Evolutionary conservation across 2,113 vertebrate genomes (phyloP), one percentile per base, ranked within the genome.

Genomic region (Pollachius pollachius): DNA sequence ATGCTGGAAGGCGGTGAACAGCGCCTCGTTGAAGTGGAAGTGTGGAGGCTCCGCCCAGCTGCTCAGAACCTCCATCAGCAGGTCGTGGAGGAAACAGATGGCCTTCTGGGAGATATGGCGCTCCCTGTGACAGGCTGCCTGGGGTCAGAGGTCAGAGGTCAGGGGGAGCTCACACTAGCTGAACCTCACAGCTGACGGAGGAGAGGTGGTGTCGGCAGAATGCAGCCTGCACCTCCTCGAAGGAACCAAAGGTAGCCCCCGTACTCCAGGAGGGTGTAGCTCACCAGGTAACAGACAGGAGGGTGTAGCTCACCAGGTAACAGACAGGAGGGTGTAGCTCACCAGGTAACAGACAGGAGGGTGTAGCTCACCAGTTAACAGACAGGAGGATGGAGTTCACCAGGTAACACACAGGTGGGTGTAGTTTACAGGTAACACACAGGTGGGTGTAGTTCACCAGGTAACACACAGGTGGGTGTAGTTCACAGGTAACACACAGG

Each of bases 61-160:
- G 0, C 85, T 94, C 87, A 99, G 91, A 21, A 99, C 95, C 89
- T 99, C 96, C 0, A 95, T 95, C 75, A 98, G 94, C 8, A 98
- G 96, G 0, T 98, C 96, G 0, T 99, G 97, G 90, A 99, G 95
- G 87, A 99, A 98, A 34, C 96, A 96, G 2, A 99, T 96, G 0
- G 97, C 97, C 83, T 98, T 99, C 90, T 95, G 97, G 79, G 97
- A 99, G 3, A 99, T 96, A 0, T 95, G 95, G 1, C 96, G 94
- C 79, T 99, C 97, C 77, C 96, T 97, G 63, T 99, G 97, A 83
- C 97, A 99, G 1, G 97, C 94, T 9, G 97, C 97, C 97, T 94
- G 90, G 65, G 90, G 41, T 48, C 41, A 48, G 65, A 18, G 30
- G 11, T 15, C 17, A 64, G 23, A 19, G 19, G 57, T 13, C 11